These are phyloP conservation scores for Suricata suricatta DNA, from an alignment of 2,113 vertebrate species.

Conservation along the genomic window DNA sequence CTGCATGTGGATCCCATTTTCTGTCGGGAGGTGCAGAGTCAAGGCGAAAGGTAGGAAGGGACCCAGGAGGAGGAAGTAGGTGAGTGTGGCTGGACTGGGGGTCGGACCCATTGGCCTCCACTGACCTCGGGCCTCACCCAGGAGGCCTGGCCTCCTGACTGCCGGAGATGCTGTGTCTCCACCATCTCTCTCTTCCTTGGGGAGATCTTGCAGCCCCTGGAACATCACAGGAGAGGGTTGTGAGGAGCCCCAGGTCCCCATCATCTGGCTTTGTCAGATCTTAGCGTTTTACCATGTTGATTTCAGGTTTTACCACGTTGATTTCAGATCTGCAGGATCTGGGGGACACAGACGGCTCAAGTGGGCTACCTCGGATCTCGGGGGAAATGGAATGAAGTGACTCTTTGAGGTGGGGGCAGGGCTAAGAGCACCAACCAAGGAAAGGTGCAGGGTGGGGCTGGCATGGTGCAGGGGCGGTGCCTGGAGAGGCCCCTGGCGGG, in stretches of 20 bases:
- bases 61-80: background rate
- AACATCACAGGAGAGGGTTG: accelerated
- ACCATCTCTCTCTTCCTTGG: background rate
- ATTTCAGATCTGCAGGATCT: background rate
- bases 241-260: background rate
- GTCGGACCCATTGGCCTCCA: background rate
- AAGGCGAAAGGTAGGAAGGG: background rate
- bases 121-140: background rate
- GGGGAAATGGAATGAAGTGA: background rate
- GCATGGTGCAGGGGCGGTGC: no score
- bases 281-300: background rate
- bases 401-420: background rate
- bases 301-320: background rate
- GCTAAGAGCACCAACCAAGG: background rate
- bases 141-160: background rate
- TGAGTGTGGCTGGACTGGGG: background rate
- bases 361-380: no score
- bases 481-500: background rate
- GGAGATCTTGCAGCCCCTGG: background rate
- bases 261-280: background rate
- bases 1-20: background rate
- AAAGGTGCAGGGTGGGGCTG: background rate
- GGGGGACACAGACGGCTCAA: background rate
- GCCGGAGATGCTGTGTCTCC: background rate
- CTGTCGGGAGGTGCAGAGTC: background rate